phyloP scores from a whole-genome alignment of 2,797 vertebrate species.

The Hylomyscus alleni region DNA sequence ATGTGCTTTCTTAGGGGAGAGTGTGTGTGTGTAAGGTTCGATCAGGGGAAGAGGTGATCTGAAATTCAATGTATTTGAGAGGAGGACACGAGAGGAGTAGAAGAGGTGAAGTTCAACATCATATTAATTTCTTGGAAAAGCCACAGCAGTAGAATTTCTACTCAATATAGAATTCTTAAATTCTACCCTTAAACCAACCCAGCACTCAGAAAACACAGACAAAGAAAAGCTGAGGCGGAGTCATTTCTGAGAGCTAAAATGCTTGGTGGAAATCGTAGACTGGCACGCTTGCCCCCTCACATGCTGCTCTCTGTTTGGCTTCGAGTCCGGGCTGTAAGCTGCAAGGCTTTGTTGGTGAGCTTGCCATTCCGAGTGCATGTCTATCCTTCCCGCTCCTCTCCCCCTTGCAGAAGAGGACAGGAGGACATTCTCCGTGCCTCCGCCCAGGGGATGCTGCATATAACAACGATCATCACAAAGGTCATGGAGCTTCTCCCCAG shows the following conservation, averaged over 20 bases:
- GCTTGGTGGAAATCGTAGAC: neutral
- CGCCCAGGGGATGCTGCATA: neutral
- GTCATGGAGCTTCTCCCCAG: neutral
- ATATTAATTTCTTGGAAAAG: slow-evolving; percentile 15
- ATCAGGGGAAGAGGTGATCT: neutral
- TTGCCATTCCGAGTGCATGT: neutral
- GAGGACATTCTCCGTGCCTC: neutral
- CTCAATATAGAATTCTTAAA: neutral
- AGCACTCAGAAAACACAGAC: slow-evolving; percentile 2
- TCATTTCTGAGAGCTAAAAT: neutral
- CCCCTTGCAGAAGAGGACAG: neutral
- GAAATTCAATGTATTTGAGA: neutral
- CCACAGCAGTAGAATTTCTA: slow-evolving; percentile 3
- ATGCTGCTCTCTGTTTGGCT: neutral
- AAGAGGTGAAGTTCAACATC: neutral
- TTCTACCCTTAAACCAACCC: neutral
- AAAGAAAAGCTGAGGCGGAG: neutral
- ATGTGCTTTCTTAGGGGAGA: neutral
- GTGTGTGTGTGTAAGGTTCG: neutral
- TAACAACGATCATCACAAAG: neutral
- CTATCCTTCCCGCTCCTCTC: neutral
- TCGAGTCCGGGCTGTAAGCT: neutral
- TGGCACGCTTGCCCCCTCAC: neutral
- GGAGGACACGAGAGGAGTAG: neutral
- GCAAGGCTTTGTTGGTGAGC: neutral